A percentile compares a stretch with the other conserved stretches of the same genome.
These are phyloP conservation scores for Malurus splendens DNA, from an alignment of 2,797 vertebrate species.

Conservation along the genomic window DNA sequence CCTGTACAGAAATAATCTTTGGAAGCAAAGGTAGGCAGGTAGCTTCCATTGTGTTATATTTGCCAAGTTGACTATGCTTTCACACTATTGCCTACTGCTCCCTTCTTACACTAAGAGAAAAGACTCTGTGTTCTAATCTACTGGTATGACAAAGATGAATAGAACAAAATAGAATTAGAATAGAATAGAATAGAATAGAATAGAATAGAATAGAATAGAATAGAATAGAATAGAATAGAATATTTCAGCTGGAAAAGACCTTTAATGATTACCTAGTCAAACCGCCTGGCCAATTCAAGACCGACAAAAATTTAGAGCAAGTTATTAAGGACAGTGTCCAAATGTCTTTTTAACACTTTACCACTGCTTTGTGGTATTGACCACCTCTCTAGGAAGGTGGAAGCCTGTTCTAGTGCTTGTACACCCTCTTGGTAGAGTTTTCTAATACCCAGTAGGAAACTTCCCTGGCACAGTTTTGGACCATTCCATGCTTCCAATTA, in stretches of 20 bases:
- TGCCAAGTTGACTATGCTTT: not conserved
- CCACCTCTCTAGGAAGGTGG: not conserved
- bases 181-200: not conserved
- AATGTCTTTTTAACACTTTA: not conserved
- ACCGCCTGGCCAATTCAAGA: not conserved
- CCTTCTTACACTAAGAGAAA: not conserved
- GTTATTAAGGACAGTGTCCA: not conserved
- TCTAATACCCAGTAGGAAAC: not conserved
- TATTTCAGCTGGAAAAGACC: not conserved
- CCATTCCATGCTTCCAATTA: not conserved
- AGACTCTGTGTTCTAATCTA: not conserved
- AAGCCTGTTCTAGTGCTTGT: not conserved
- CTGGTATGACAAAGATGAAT: not conserved
- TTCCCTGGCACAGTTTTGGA: not conserved
- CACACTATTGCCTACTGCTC: not conserved
- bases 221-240: not conserved
- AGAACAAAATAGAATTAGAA: not conserved
- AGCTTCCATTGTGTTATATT: not conserved
- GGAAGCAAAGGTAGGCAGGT: not conserved
- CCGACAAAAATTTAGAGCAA: not conserved
- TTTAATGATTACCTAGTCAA: not conserved
- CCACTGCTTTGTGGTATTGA: not conserved
- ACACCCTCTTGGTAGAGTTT: not conserved
- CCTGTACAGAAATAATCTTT: not conserved
- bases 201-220: not conserved